These are phyloP conservation scores for Eurypyga helias DNA, from an alignment of 2,113 vertebrate species.

Conservation along the genomic window DNA sequence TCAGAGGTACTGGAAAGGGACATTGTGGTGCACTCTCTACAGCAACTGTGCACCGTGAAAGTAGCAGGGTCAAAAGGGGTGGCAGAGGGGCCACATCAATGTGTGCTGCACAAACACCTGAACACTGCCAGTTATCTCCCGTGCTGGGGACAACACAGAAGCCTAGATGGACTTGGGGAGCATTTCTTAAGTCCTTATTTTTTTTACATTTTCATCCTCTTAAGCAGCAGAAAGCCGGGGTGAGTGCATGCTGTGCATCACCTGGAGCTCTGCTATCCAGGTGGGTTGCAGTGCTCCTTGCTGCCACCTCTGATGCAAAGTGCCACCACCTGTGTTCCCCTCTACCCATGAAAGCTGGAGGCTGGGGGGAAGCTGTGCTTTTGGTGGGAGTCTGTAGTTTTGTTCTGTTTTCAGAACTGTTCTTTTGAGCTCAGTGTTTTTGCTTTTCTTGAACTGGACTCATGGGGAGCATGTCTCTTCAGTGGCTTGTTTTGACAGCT, in stretches of 20 bases:
- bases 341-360: not conserved
- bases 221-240: not conserved
- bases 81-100: not conserved
- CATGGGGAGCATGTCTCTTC: fast-evolving
- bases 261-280: not conserved
- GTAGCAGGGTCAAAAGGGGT: not conserved
- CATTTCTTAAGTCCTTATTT: not conserved
- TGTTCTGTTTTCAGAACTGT: fast-evolving
- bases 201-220: not conserved
- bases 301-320: not conserved
- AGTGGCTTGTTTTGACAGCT: fast-evolving
- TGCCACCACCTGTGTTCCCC: not conserved
- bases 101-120: too few species aligned
- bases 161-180: not conserved
- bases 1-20: not conserved
- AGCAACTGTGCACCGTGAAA: fast-evolving
- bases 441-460: fast-evolving
- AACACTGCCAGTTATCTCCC: too few species aligned
- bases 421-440: fast-evolving
- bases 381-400: fast-evolving
- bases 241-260: fast-evolving
- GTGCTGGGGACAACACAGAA: not conserved
- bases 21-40: fast-evolving
- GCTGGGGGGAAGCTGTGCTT: too few species aligned
- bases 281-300: not conserved